Base-by-base conservation (phyloP, 1,140 invertebrate species). In the Asobara japonica region DNA sequence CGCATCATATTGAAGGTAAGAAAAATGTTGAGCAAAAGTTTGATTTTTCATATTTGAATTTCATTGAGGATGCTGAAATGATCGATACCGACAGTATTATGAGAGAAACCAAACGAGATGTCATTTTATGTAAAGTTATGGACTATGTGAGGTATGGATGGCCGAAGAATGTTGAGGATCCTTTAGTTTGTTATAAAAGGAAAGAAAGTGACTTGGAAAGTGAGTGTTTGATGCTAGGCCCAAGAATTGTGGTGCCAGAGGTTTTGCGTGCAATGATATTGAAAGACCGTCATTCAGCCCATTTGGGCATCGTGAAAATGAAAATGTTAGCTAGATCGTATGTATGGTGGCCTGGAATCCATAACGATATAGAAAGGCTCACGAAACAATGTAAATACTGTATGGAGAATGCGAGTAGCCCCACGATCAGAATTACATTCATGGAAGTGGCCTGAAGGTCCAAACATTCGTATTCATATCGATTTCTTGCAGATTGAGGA, bases 401-500 rank as follows among this genome's bases (percentile, higher is more conserved):
- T 51, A 13, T 73, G 11, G 27, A 74, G 64, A 45, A 64, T 16
- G 18, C 78, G 2, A 65, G 71, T 11, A 81, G 79, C 51, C 76
- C 78, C 72, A 74, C 79, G 76, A 69, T 61, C 72, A 27, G 33
- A 65, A 10, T 66, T 77, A 29, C 74, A 78, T 64, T 72, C 74
- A 1, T 89, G 87, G 88, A 69, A 75, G 6, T 74, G 72, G 66
- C 78, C 86, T 13, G 75, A 72, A 20, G 77, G 66, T 56, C 86
- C 84, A 1, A 90, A 87, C 84, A 73, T 82, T 16, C 72, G 88
- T 56, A 36, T 90, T 0, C 88, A 90, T 73, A 78, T 87, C 0
- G 90, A 90, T 74, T 89, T 87, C 76, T 84, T 85, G 3, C 87
- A 88, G 10, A 87, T 83, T n/a, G 83, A 86, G 45, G 48, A 79